A percentile compares a stretch with the other conserved stretches of the same genome.
Evolutionary conservation across 1,140 invertebrate genomes (phyloP).

Genomic region (Ridgeia piscesae): DNA sequence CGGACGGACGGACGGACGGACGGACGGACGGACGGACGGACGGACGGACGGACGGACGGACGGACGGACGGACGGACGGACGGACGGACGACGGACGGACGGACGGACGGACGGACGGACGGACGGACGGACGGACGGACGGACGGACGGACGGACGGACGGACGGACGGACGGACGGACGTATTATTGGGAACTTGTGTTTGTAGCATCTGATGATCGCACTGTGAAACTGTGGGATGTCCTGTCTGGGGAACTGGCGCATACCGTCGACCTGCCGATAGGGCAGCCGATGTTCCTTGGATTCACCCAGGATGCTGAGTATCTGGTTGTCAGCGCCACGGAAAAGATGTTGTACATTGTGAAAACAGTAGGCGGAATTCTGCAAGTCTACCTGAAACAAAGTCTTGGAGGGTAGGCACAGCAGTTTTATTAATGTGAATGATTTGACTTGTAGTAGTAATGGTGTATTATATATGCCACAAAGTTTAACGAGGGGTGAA

Average conservation of each 20-base stretch:
- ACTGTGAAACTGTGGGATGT: conserved; percentile 21
- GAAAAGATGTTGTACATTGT: neutral
- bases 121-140: no score
- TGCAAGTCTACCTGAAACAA: neutral
- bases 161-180: no score
- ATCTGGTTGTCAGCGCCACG: neutral
- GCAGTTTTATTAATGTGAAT: neutral
- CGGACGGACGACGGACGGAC: no score
- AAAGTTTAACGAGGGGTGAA: no score
- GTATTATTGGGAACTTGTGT: neutral
- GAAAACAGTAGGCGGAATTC: neutral
- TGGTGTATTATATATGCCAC: neutral
- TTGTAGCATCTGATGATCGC: conserved; percentile 19
- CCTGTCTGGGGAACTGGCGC: conserved; percentile 1
- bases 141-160: no score
- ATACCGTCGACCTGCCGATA: neutral
- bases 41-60: no score
- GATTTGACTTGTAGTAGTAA: neutral
- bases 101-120: no score
- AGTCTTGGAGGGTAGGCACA: neutral
- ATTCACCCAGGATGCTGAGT: neutral
- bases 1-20: no score
- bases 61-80: no score
- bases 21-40: no score
- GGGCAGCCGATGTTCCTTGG: neutral